Conservation (phyloP, 2,888 invertebrate species). For the Ormyrus pomaceus region DNA sequence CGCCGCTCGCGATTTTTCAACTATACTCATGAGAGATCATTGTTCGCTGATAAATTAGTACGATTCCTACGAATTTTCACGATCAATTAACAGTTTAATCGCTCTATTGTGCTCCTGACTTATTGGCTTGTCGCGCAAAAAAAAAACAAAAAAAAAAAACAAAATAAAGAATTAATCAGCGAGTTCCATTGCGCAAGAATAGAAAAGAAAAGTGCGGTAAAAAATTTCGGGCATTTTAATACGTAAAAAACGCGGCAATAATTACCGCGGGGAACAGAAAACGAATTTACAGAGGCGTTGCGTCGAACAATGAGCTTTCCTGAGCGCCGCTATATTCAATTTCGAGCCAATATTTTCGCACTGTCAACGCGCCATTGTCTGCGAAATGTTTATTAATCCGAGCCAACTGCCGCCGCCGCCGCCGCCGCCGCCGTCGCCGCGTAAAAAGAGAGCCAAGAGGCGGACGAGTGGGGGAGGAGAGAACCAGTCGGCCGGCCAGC, state of each 20-base stretch:
- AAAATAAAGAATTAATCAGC: not conserved
- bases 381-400: conserved; percentile 53
- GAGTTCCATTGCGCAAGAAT: not conserved
- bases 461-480: not conserved
- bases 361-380: conserved; percentile 45
- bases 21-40: conserved; percentile 35
- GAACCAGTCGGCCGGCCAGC: conserved; percentile 36
- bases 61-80: conserved; percentile 30
- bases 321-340: conserved; percentile 35
- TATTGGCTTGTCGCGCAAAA: not conserved
- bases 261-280: not conserved
- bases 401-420: conserved; percentile 12
- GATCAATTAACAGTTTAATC: conserved; percentile 48
- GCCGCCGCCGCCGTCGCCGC: not conserved
- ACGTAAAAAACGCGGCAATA: not conserved
- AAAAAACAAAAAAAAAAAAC: not conserved
- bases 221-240: not conserved
- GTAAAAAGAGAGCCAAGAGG: not conserved
- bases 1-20: conserved; percentile 12
- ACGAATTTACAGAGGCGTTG: not conserved
- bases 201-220: not conserved
- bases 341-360: conserved; percentile 48
- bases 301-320: conserved; percentile 31
- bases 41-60: conserved; percentile 48
- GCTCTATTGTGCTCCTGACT: conserved; percentile 18